These are phyloP conservation scores for Oncopodura yosiiana DNA, from an alignment of 1,140 invertebrate species.

Conservation along the genomic window DNA sequence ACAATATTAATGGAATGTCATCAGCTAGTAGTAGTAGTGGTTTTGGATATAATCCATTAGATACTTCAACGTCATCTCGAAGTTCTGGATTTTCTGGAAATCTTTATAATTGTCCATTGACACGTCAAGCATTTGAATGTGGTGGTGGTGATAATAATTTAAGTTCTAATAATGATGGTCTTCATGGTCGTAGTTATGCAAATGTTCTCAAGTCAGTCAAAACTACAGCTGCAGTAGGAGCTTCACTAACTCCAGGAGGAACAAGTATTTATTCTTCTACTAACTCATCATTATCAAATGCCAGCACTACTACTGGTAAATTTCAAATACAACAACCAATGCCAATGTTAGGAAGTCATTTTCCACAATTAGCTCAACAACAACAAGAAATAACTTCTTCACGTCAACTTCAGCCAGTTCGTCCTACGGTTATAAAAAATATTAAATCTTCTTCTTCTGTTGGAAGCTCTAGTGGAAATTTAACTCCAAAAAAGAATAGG, in stretches of 20 bases:
- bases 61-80: background rate
- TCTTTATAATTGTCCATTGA: background rate
- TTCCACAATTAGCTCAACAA: no score
- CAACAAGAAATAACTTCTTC: no score
- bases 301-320: no score
- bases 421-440: no score
- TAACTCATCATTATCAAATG: no score
- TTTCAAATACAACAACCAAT: no score
- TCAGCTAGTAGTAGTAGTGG: background rate
- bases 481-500: no score
- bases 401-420: no score
- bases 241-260: constrained; percentile 4
- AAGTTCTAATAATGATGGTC: constrained; percentile 6
- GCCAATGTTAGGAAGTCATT: no score
- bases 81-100: constrained; percentile 1
- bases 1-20: background rate
- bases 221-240: background rate
- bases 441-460: no score
- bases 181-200: constrained; percentile 29
- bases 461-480: no score
- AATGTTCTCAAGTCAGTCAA: constrained; percentile 24
- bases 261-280: no score
- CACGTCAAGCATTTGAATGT: constrained; percentile 6
- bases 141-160: constrained; percentile 4
- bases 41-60: background rate